Base-by-base conservation (phyloP, 2,113 vertebrate species). In the Lepus timidus region DNA sequence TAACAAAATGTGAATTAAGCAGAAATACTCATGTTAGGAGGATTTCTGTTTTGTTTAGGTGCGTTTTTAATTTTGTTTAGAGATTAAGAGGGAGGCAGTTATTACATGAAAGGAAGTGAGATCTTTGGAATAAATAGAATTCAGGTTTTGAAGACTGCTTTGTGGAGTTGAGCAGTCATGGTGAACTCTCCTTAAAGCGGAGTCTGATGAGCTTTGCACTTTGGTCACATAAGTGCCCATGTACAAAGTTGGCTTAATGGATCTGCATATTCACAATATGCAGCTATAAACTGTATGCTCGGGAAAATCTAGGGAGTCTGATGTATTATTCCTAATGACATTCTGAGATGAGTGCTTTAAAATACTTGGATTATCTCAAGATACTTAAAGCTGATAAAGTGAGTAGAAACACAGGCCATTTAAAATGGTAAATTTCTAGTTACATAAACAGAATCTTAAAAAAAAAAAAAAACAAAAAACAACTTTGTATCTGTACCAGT, bases 221-320 rank as follows among this genome's bases (percentile, higher is more conserved):
- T 98, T 96, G 98, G 98, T 98, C 96, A 97, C 96, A 90, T 95
- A 98, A 98, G 98, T 98, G 98, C 98, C 98, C 98, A 27, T 97
- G 96, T 98, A 98, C 97, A 96, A 97, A 98, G 97, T 98, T 97
- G 97, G 85, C 96, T 91, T 90, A 65, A 67, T 93, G 58, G 71
- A 86, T 97, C 92, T 98, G 96, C 97, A 76, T 83, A 93, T 95
- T 74, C 95, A 95, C 78, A 96, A 88, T 88, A 9, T 96, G 97
- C 97, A 96, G 92, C 92, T 85, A 95, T 96, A 97, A 93, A 96
- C 1, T 96, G 96, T 94, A 95, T 67, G 96, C 95, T 97, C 97
- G 95, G 96, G 97, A 96, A 96, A 97, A 95, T 87, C 4, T 92
- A 95, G 71, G 93, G 96, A 97, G 95, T 92, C 95, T 96, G 95